phyloP scores from a whole-genome alignment of 2,113 vertebrate species.

The Bubo bubo region DNA sequence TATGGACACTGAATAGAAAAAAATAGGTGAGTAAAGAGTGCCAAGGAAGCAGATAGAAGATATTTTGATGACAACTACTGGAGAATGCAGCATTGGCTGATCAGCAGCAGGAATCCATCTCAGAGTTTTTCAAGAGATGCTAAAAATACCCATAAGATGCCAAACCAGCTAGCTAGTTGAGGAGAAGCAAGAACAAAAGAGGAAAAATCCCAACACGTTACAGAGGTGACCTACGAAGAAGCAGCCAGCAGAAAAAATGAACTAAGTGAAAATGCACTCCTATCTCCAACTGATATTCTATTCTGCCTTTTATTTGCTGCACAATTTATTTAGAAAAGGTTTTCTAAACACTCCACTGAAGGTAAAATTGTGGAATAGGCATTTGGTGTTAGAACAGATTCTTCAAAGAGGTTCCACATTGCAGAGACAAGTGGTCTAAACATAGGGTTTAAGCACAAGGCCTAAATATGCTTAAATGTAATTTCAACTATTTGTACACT shows the following conservation, averaged over 20 bases:
- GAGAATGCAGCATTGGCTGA: not conserved
- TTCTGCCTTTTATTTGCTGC: not conserved
- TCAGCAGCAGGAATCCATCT: conserved; percentile 37
- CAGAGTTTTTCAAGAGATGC: conserved; percentile 27
- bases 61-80: not conserved
- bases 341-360: not conserved
- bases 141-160: conserved; percentile 43
- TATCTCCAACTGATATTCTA: not conserved
- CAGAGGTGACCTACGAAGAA: not conserved
- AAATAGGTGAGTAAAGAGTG: not conserved
- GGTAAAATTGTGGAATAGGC: not conserved
- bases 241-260: not conserved
- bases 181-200: conserved; percentile 29
- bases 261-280: not conserved
- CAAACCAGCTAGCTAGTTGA: conserved; percentile 1
- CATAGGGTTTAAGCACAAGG: not conserved
- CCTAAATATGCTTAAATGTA: not conserved
- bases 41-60: not conserved
- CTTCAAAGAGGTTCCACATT: not conserved
- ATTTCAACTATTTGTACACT: not conserved
- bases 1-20: not conserved
- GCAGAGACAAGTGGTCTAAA: not conserved
- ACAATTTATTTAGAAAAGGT: not conserved
- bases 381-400: not conserved
- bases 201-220: not conserved